Evolutionary conservation across 2,113 vertebrate genomes (phyloP), one percentile per base, ranked within the genome.

Genomic region (Lucifuga dentata): DNA sequence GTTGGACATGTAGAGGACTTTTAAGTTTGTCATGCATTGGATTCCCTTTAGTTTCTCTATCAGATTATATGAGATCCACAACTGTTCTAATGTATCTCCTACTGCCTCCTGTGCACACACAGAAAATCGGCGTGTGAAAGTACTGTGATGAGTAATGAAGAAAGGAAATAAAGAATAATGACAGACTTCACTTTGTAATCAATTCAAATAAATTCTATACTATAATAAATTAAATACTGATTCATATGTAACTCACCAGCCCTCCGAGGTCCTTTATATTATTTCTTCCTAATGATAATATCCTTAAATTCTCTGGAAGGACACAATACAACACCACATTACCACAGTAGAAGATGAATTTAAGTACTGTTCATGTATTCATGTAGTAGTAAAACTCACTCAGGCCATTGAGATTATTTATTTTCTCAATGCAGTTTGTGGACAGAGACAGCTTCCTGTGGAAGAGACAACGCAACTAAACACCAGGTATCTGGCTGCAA

Each of bases 371-470:
- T 55, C 15, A 16, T 56, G 45, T 29, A 6, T 26, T n/a, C 29
- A 11, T 41, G 8, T 1, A 19, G 35, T 36, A 20, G 8, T 63
- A 97, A n/a, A n/a, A n/a, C 97, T 98, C 92, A 99, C 98, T 99
- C 58, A 99, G 89, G 58, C 93, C 95, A 68, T 91, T 95, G 72
- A 99, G 90, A 86, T 99, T 98, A 67, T 95, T 94, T 38, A 99
- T 99, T 92, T 98, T 98, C 77, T 99, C 97, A 84, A 99, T 99
- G 88, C 96, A 97, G 90, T 99, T 99, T 81, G 97, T 98, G 66
- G 97, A 98, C 80, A 99, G 83, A 2, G 96, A 98, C 3, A 99
- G 87, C 70, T 95, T 97, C 93, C 98, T 99, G 92, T 81, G 64
- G 73, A 85, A 55, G 56, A 68, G 26, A 29, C 26, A 29, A 29